Evolutionary conservation across 2,113 vertebrate genomes (phyloP), one percentile per base, ranked within the genome.

Genomic region (Dicaeum eximium): DNA sequence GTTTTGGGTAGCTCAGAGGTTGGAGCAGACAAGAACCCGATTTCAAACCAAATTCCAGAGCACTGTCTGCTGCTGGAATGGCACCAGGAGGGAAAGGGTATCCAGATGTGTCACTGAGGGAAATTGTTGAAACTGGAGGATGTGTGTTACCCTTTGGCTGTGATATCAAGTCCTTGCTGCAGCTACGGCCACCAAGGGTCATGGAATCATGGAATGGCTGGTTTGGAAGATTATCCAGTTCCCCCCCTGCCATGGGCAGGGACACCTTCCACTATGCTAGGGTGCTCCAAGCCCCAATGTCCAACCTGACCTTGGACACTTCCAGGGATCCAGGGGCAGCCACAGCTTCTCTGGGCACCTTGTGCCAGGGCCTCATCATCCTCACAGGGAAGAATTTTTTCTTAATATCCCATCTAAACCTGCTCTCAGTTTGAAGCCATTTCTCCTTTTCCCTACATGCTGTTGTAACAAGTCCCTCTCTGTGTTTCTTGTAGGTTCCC

Each of bases 271-370:
- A 47, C 16, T 2, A 0, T 1, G 15, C 69, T 61, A 47, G 24
- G 13, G 0, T 38, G 53, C 17, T 53, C 47, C 24, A 31, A 74
- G 6, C 9, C 30, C 13, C 0, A 2, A n/a, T 38, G 38, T 66
- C 78, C 78, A 53, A 0, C 61, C n/a, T 53, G 45, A 9, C 13
- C 38, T 54, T 1, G 47, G 7, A 2, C 38, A 61, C 16, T 60
- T 0, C 53, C 61, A 81, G 28, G 37, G 51, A 33, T 88, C 45
- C 67, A 83, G 37, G 51, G 38, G 15, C 44, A 73, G 67, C 27
- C 58, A 3, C 51, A 73, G 37, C 60, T 81, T 0, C 38, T 25
- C 45, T 53, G 45, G 33, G 15, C 9, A 65, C 2, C 11, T 66
- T 57, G 8, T 72, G 66, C 62, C 77, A 88, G 86, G 44, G 8